Base-by-base conservation (phyloP, 2,113 vertebrate species). In the Bubo blakistoni region DNA sequence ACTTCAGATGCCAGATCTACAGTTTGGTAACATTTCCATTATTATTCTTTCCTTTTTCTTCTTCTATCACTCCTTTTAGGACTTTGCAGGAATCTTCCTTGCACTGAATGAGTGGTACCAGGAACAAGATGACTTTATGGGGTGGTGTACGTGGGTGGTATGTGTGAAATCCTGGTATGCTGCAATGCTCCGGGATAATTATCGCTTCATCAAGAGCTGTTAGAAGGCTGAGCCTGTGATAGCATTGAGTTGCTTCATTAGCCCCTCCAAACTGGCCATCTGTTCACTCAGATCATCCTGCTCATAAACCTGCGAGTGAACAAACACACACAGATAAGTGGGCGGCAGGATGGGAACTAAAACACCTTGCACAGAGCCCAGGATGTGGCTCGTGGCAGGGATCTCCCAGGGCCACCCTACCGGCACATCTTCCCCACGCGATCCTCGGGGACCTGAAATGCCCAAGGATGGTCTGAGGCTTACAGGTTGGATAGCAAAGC, bases 241-340 rank as follows among this genome's bases (percentile, higher is more conserved):
- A 92, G 99, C 99, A 4, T 99, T 99, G 61, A 99, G 99, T 92
- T 99, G 99, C 97, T 99, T 99, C 99, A 99, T 99, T 86, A 99
- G 97, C 88, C 99, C 99, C 96, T 99, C 99, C 94, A 99, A 98
- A 96, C 99, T 99, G 73, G 99, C 99, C 99, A 99, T 99, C 98
- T 99, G 99, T 96, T 99, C 99, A 25, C 99, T 99, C 92, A 99
- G 95, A 95, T 99, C 99, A 14, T 99, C 99, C 95, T 99, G 99
- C 95, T 99, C 99, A 16, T 99, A 99, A 17, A 99, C 98, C 99
- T 99, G 96, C 2, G 52, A 95, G 95, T 12, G 92, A 73, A 70
- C 25, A 73, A 95, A 87, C 1, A 34, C 87, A 46, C 66, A 26
- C 11, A 24, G 40, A 72, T 27, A 11, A 90, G 44, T 0, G 6